Conservation (phyloP, 2,888 invertebrate species). For the Polietes domitor region DNA sequence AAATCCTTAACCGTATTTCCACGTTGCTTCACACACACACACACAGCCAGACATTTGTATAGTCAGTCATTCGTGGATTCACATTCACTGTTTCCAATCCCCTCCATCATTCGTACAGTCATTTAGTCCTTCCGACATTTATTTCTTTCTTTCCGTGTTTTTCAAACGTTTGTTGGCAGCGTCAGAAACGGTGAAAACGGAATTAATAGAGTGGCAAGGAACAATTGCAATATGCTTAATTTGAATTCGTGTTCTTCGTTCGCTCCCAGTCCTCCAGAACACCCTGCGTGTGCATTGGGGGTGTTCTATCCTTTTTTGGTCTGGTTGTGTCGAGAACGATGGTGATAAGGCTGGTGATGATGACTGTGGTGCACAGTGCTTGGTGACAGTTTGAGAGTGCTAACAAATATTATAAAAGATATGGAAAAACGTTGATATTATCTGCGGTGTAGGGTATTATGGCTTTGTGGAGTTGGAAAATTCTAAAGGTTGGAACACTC, state of each 20-base stretch:
- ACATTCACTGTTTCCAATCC: slow-evolving; percentile 11
- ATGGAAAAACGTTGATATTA: too few species aligned
- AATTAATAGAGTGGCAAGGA: slow-evolving; percentile 52
- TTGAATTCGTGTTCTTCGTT: slow-evolving; percentile 33
- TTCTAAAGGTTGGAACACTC: too few species aligned
- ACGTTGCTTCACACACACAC: background rate
- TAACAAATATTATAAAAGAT: too few species aligned
- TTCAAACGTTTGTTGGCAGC: background rate
- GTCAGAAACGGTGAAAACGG: slow-evolving; percentile 29
- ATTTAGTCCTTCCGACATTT: slow-evolving; percentile 9
- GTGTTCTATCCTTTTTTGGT: background rate
- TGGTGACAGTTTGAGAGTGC: too few species aligned
- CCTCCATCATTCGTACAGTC: slow-evolving; percentile 21
- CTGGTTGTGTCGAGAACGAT: background rate
- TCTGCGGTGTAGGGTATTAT: too few species aligned
- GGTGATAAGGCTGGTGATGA: too few species aligned
- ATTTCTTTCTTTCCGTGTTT: slow-evolving; percentile 13
- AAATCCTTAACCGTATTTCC: slow-evolving; percentile 44
- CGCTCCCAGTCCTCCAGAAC: background rate
- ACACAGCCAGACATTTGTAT: slow-evolving; percentile 2
- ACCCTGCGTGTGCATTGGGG: background rate
- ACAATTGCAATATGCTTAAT: slow-evolving; percentile 57
- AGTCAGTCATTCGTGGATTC: background rate
- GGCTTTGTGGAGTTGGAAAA: too few species aligned
- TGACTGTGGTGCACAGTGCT: background rate